These are phyloP conservation scores for Oryzaephilus surinamensis DNA, from an alignment of 1,140 invertebrate genomes.

Conservation along the genomic window DNA sequence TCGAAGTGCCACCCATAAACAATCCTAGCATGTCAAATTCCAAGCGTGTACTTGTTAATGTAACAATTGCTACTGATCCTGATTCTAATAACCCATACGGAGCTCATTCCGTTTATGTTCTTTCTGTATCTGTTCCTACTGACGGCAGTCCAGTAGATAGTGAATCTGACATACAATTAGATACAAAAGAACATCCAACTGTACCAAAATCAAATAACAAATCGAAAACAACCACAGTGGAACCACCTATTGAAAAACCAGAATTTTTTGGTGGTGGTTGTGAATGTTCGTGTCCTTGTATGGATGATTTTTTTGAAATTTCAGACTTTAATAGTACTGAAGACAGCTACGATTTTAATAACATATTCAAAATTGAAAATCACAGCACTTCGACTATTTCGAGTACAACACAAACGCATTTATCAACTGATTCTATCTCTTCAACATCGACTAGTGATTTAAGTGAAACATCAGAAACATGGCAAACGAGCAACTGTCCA, in stretches of 20 bases:
- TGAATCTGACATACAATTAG: constrained; percentile 17
- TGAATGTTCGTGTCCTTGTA: constrained; percentile 58
- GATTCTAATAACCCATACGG: constrained; percentile 37
- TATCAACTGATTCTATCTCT: constrained; percentile 4
- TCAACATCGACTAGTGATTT: constrained; percentile 10
- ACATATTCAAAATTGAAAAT: constrained; percentile 7
- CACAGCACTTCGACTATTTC: background rate
- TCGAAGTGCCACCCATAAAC: constrained; percentile 23
- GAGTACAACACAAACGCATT: constrained; percentile 1
- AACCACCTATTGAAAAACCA: constrained; percentile 5
- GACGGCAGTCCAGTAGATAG: constrained; percentile 42
- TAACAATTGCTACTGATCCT: constrained; percentile 59
- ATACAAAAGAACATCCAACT: too few relatives aligned
- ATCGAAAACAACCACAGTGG: constrained; percentile 22
- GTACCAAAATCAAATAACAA: constrained; percentile 10
- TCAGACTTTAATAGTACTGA: constrained; percentile 18
- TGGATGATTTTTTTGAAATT: constrained; percentile 28
- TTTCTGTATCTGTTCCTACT: constrained; percentile 61
- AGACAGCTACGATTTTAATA: constrained; percentile 19
- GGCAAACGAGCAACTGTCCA: constrained; percentile 36
- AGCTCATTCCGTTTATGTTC: constrained; percentile 55
- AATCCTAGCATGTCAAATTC: constrained; percentile 16
- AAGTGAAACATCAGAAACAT: constrained; percentile 9
- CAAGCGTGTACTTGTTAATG: constrained; percentile 58
- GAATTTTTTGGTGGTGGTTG: constrained; percentile 49